A percentile compares a stretch with the other conserved stretches of the same genome.
phyloP scores from a whole-genome alignment of 2,113 vertebrate genomes.

The Equus quagga region DNA sequence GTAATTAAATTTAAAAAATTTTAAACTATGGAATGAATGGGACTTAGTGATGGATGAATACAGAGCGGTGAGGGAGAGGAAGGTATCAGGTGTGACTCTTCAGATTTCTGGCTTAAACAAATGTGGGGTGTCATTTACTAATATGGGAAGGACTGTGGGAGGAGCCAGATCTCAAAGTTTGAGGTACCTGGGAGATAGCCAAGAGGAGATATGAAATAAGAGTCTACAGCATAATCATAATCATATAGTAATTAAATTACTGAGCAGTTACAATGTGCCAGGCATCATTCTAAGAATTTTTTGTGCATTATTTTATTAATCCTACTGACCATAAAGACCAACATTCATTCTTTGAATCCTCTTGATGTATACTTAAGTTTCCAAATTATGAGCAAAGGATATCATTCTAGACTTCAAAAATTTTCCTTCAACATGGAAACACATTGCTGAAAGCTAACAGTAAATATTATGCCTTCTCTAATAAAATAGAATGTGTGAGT shows the following conservation, averaged over 20 bases:
- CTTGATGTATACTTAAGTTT: conserved; percentile 22
- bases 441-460: background rate
- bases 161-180: background rate
- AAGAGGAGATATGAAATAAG: background rate
- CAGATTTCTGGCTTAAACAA: background rate
- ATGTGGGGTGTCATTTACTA: background rate
- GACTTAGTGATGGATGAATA: background rate
- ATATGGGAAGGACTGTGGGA: background rate
- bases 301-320: background rate
- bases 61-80: background rate
- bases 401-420: conserved; percentile 20
- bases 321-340: background rate
- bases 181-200: background rate
- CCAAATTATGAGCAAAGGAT: background rate
- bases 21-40: background rate
- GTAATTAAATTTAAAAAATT: background rate
- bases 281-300: background rate
- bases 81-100: background rate
- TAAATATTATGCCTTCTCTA: conserved; percentile 6
- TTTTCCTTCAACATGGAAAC: background rate
- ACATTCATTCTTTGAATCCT: background rate
- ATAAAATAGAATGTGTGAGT: background rate
- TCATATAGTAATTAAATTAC: background rate
- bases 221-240: background rate
- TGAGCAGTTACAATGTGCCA: background rate